phyloP scores from a whole-genome alignment of 1,140 invertebrate genomes.

The Lycorma delicatula region DNA sequence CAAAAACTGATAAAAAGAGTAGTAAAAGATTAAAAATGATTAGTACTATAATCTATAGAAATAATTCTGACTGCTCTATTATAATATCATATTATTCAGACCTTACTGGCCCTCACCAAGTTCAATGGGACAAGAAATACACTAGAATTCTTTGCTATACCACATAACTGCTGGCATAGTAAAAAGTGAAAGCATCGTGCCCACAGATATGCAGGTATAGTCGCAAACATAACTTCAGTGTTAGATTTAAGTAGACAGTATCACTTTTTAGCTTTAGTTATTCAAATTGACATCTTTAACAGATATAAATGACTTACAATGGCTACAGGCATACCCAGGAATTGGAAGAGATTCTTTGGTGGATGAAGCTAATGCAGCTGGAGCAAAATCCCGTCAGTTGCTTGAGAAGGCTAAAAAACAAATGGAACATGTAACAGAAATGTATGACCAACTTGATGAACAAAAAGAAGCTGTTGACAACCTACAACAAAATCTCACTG shows the following conservation, averaged over 20 bases:
- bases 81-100: no score
- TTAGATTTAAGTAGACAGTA: no score
- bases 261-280: not conserved
- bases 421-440: conserved; percentile 13
- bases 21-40: no score
- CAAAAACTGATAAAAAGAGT: no score
- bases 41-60: no score
- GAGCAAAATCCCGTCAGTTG: conserved; percentile 29
- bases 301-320: not conserved
- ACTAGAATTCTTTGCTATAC: not conserved
- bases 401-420: conserved; percentile 16
- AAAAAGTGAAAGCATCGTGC: no score
- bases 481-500: conserved; percentile 43
- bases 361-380: conserved; percentile 30
- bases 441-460: conserved; percentile 36
- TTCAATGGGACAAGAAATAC: no score
- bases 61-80: no score
- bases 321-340: conserved; percentile 19
- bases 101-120: no score
- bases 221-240: no score
- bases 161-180: not conserved
- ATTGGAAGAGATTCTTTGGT: conserved; percentile 19
- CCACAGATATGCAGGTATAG: no score
- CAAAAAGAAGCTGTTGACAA: conserved; percentile 41
- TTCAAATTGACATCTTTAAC: not conserved